phyloP scores from a whole-genome alignment of 2,888 invertebrate species.

The Heteromyza rotundicornis region DNA sequence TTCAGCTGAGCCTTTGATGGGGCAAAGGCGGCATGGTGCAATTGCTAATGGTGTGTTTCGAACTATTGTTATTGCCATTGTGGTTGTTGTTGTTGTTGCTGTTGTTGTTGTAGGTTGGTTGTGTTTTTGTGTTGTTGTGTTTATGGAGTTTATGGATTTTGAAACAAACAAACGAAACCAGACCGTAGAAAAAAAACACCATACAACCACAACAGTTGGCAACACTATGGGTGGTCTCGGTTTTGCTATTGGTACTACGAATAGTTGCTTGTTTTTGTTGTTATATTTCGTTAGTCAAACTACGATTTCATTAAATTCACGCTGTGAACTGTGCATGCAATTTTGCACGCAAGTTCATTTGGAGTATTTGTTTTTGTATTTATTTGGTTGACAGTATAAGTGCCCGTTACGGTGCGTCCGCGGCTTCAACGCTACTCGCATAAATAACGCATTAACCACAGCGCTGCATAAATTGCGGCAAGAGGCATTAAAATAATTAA shows the following conservation, averaged over 20 bases:
- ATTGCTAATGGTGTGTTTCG: neutral
- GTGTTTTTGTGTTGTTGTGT: slow-evolving; percentile 19
- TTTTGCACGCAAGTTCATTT: too few species aligned
- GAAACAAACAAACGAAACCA: neutral
- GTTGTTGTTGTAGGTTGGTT: slow-evolving; percentile 8
- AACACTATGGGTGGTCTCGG: slow-evolving; percentile 28
- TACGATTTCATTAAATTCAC: neutral
- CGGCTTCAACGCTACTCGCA: neutral
- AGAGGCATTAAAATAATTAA: neutral
- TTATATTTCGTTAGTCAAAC: neutral
- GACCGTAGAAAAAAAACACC: neutral
- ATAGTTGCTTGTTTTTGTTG: neutral
- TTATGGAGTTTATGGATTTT: neutral
- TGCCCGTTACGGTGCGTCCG: neutral
- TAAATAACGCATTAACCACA: slow-evolving; percentile 2
- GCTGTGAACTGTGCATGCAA: neutral
- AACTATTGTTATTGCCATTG: neutral
- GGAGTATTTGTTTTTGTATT: too few species aligned
- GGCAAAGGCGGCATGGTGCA: neutral
- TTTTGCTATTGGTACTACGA: too few species aligned
- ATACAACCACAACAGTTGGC: slow-evolving; percentile 31
- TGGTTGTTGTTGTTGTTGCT: slow-evolving; percentile 25
- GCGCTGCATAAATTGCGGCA: neutral
- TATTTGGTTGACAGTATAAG: too few species aligned
- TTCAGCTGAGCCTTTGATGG: too few species aligned